A percentile compares a stretch with the other conserved stretches of the same genome.
These are phyloP conservation scores for Podabrus alpinus DNA, from an alignment of 2,888 invertebrate species.

Conservation along the genomic window DNA sequence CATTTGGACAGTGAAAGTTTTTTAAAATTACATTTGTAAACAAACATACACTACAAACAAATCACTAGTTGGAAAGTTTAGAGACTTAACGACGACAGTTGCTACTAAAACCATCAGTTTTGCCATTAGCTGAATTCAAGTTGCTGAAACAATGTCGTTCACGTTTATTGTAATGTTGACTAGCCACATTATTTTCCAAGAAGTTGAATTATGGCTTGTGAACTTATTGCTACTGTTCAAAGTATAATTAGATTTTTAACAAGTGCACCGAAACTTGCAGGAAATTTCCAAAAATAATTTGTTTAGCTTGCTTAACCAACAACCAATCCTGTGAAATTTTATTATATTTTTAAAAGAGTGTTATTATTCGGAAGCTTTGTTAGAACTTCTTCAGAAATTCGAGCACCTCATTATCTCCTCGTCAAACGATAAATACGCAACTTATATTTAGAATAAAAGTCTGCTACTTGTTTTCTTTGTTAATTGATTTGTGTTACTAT, in stretches of 20 bases:
- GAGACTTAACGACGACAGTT: conserved; percentile 43
- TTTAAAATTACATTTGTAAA: conserved; percentile 30
- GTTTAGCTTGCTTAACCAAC: not conserved
- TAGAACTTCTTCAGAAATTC: not conserved
- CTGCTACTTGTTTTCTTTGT: conserved; percentile 6
- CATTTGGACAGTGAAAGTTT: conserved; percentile 30
- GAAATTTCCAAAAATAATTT: not conserved
- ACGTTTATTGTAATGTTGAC: conserved; percentile 36
- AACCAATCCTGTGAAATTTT: not conserved
- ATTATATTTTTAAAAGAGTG: not conserved
- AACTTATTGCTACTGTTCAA: not conserved
- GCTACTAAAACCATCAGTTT: conserved; percentile 40
- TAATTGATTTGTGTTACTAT: conserved; percentile 23
- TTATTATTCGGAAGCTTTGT: not conserved
- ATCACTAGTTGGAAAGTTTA: conserved; percentile 44
- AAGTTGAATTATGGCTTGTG: conserved; percentile 10
- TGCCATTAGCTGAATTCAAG: conserved; percentile 39
- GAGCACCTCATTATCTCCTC: conserved; percentile 17
- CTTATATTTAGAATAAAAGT: conserved; percentile 2
- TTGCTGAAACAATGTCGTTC: conserved; percentile 36
- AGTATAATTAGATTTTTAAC: not conserved
- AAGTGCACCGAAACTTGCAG: not conserved
- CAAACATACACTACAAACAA: conserved; percentile 35
- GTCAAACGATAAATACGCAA: not conserved
- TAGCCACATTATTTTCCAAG: conserved; percentile 15